phyloP scores from a whole-genome alignment of 2,113 vertebrate genomes.

The Corythornis cristatus region DNA sequence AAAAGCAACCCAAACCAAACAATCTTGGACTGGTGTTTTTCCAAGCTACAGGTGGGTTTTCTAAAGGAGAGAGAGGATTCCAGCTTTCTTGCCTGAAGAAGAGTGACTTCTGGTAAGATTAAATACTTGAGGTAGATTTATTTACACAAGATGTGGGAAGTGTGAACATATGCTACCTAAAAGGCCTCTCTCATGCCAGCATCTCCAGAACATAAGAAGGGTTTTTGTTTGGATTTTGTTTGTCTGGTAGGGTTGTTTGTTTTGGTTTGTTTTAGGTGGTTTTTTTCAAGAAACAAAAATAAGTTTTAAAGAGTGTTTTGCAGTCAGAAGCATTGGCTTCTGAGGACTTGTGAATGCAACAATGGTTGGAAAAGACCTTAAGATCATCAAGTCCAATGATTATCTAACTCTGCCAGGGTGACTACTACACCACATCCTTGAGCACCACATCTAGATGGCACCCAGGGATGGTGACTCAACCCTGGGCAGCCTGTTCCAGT shows the following conservation, averaged over 20 bases:
- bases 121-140: conserved; percentile 46
- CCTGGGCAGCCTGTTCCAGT: too few relatives aligned
- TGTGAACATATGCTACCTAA: conserved; percentile 51
- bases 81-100: conserved; percentile 7
- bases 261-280: background rate
- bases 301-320: background rate
- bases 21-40: background rate
- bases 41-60: conserved; percentile 40
- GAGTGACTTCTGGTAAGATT: conserved; percentile 6
- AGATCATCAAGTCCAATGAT: too few relatives aligned
- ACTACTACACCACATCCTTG: too few relatives aligned
- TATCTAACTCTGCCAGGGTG: too few relatives aligned
- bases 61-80: background rate
- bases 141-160: conserved; percentile 50
- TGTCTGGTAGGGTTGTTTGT: background rate
- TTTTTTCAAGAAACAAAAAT: background rate
- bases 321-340: background rate
- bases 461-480: too few relatives aligned
- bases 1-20: background rate
- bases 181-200: conserved; percentile 20
- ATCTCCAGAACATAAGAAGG: background rate
- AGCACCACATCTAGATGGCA: too few relatives aligned
- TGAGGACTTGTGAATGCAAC: background rate
- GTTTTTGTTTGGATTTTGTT: background rate
- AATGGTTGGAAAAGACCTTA: too few relatives aligned